Base-by-base conservation (phyloP, 2,113 vertebrate genomes). In the Phyllopteryx taeniolatus region DNA sequence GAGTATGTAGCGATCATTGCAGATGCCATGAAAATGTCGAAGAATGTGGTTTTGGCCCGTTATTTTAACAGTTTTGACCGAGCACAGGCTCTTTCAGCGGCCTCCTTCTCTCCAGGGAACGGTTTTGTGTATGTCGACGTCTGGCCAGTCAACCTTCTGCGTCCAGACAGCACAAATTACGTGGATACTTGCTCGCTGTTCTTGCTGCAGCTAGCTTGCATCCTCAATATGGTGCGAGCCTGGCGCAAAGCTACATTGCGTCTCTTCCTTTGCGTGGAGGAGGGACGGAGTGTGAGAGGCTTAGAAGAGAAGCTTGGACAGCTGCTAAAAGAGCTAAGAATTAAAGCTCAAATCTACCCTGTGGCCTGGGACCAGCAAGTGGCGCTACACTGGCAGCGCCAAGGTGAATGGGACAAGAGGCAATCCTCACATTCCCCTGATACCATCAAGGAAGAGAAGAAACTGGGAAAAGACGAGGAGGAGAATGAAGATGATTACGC, bases 171-270 rank as follows among this genome's bases (percentile, higher is more conserved):
- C 33, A 89, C 91, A 31, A 93, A 91, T 82, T 96, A 97, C 0
- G 95, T 96, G 0, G 95, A 96, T 71, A 96, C 95, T 42, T 95
- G 95, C 92, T 96, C 95, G 33, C 91, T 97, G 15, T 96, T 97
- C 87, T 90, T 96, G 68, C 91, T 97, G n/a, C 96, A 97, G 86
- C 93, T 96, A 70, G 96, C 94, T 0, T 96, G 95, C 0, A 93
- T 97, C 75, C 93, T 97, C 51, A 95, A 93, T 89, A 97, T 96
- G 96, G 92, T 94, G 0, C 89, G 94, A 39, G 81, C 92, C 10
- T 97, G 96, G 96, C 93, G 92, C 59, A 92, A 90, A 4, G 93
- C 94, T 1, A 87, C 63, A 10, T 89, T 97, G 46, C 94, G 94
- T 43, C 93, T 97, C 78, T 96, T 96, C 86, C 91, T 97, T 66